Conservation (phyloP, 2,888 invertebrate species). For the Napeogenes inachia region DNA sequence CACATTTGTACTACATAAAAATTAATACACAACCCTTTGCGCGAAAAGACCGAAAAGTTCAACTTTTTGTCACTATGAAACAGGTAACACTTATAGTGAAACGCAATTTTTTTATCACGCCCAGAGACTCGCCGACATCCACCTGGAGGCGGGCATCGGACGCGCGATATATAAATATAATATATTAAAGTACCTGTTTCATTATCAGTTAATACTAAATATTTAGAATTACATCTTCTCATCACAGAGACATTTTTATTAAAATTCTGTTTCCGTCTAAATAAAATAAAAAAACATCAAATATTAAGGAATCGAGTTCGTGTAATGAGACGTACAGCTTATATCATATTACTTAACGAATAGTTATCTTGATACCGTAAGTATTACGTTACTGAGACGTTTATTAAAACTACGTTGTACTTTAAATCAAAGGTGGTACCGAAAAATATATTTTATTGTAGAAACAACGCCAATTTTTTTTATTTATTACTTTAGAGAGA, state of each 20-base stretch:
- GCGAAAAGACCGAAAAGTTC: constrained; percentile 76
- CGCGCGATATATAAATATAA: constrained; percentile 32
- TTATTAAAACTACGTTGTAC: constrained; percentile 73
- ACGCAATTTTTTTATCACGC: constrained; percentile 17
- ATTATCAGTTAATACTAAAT: constrained; percentile 70
- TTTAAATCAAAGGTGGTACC: constrained; percentile 77
- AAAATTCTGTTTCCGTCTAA: constrained; percentile 67
- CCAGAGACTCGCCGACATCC: constrained; percentile 7
- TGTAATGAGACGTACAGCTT: constrained; percentile 71
- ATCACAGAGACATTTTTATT: constrained; percentile 70
- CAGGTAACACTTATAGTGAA: constrained; percentile 35
- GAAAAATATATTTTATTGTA: constrained; percentile 67
- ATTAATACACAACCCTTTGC: constrained; percentile 77
- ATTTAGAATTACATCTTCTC: constrained; percentile 71
- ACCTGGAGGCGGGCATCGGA: constrained; percentile 13
- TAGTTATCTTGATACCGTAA: constrained; percentile 63
- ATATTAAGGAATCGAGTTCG: constrained; percentile 60
- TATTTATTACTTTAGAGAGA: constrained; percentile 58
- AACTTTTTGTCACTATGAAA: constrained; percentile 67
- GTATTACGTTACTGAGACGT: constrained; percentile 68
- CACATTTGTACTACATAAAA: constrained; percentile 78
- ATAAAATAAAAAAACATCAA: constrained; percentile 56
- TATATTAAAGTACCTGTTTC: constrained; percentile 49
- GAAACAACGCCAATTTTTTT: constrained; percentile 62
- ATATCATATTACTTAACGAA: constrained; percentile 48